These are phyloP conservation scores for Tinamus major DNA, from an alignment of 2,797 vertebrate genomes.

Conservation along the genomic window DNA sequence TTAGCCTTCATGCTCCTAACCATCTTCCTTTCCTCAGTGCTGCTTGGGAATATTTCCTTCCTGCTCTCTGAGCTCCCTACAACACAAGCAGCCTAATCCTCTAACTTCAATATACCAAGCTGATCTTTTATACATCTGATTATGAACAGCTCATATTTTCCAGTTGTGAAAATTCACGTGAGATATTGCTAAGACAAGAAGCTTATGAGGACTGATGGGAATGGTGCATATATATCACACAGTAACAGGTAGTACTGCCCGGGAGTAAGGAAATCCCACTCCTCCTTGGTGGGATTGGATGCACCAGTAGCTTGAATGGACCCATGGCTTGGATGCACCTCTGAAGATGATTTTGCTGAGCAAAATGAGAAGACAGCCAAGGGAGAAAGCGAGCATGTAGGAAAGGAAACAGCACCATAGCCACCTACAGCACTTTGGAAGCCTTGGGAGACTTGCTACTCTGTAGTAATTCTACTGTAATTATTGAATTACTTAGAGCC, in stretches of 20 bases:
- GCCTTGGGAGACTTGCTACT: background rate
- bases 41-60: constrained; percentile 45
- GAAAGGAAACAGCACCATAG: background rate
- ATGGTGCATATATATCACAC: background rate
- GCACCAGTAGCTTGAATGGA: background rate
- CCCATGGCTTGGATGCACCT: background rate
- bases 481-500: background rate
- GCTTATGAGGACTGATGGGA: background rate
- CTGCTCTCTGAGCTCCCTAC: background rate
- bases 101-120: background rate
- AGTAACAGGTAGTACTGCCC: background rate
- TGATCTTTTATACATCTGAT: background rate
- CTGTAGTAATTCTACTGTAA: background rate
- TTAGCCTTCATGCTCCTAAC: constrained; percentile 10
- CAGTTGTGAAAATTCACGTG: background rate
- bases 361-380: background rate
- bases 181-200: background rate
- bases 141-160: background rate
- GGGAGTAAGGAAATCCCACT: background rate
- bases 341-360: background rate
- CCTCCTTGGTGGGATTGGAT: background rate
- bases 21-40: constrained; percentile 12
- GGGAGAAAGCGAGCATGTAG: background rate
- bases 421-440: background rate
- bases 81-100: background rate